phyloP scores from a whole-genome alignment of 2,888 invertebrate genomes.

The Drosophila quinaria region DNA sequence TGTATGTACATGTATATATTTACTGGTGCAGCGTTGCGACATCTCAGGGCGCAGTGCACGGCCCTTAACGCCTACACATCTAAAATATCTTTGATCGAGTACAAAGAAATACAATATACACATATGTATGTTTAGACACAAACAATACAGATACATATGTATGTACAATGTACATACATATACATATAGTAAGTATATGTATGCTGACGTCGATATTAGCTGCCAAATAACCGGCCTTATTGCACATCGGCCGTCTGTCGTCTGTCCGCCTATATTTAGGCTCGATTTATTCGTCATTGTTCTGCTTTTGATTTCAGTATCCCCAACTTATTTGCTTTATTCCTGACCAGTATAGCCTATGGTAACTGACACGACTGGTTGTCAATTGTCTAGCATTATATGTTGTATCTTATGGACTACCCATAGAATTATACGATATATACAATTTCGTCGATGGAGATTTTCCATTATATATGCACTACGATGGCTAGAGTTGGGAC shows the following conservation, averaged over 20 bases:
- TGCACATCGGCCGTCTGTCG: constrained; percentile 37
- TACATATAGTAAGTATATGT: constrained; percentile 1
- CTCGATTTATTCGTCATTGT: constrained; percentile 73
- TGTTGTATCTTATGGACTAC: too few species aligned
- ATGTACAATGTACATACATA: too few species aligned
- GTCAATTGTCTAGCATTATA: not conserved
- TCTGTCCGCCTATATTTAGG: constrained; percentile 26
- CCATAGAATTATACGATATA: too few species aligned
- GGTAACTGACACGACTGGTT: not conserved
- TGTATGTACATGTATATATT: constrained; percentile 10
- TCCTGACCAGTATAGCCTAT: constrained; percentile 3
- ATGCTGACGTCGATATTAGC: constrained; percentile 65
- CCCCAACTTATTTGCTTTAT: constrained; percentile 1
- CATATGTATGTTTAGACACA: not conserved
- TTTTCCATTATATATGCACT: too few species aligned
- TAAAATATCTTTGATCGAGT: not conserved
- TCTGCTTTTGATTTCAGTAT: constrained; percentile 46
- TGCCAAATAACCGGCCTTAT: constrained; percentile 67
- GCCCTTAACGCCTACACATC: constrained; percentile 46
- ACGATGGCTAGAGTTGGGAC: too few species aligned
- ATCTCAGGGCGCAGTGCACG: constrained; percentile 34
- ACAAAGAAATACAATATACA: constrained; percentile 11
- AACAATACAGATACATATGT: not conserved
- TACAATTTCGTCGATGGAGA: too few species aligned
- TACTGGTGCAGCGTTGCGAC: constrained; percentile 38